Base-by-base conservation (phyloP, 2,888 invertebrate genomes). In the Camptogramma bilineatum region DNA sequence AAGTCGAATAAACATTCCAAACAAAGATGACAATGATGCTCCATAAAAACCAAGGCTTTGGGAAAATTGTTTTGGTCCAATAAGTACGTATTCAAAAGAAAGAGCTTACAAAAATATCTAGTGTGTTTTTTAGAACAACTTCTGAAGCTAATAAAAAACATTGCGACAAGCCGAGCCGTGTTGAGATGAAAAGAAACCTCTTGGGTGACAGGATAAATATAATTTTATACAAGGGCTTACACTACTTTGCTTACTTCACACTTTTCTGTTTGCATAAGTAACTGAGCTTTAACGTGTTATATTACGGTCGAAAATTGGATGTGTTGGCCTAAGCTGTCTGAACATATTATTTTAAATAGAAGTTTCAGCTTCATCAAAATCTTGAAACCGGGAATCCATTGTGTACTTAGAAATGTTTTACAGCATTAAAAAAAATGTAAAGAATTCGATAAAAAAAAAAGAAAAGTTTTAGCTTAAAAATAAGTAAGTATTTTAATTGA, bases 141-240 rank as follows among this genome's bases (percentile, higher is more conserved):
- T 18, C 55, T 39, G 19, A 34, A 55, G 55, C 31, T 55, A 34
- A 47, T 47, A 55, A 55, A 46, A 55, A 47, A 47, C 47, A 54
- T 54, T 24, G 39, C 39, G 39, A 42, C 44, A 56, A 42, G 24
- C 24, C 8, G 18, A 4, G 16, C 44, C 50, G 42, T 42, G 55
- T 52, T 46, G 62, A 59, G 66, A 66, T 62, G 61, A 67, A 67
- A 68, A 59, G 64, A 62, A 64, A 44, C 28, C 66, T 57, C 64
- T 28, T 16, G 67, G 52, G 69, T 63, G 21, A 24, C 42, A 16
- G 50, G 47, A 59, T 68, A 70, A 72, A 72, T 68, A 72, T 70
- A 72, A 72, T 67, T 70, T 72, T 62, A 67, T 66, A 66, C 64
- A 68, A 62, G 55, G 57, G 51, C 57, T 51, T 61, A 64, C 62